These are phyloP conservation scores for Peromyscus melanophrys DNA, from an alignment of 2,797 vertebrate species.

Conservation along the genomic window DNA sequence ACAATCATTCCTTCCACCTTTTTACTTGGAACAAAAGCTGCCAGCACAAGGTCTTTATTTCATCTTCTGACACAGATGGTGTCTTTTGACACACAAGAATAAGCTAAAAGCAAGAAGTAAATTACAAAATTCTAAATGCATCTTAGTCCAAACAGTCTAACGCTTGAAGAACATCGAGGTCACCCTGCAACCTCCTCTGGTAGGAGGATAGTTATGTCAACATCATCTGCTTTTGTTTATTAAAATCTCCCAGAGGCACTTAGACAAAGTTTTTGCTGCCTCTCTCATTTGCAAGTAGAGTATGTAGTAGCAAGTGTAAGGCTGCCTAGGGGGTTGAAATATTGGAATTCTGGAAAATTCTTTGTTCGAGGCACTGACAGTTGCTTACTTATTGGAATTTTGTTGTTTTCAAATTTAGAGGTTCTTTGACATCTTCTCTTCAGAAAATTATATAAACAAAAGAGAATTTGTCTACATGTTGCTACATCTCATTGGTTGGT, in stretches of 20 bases:
- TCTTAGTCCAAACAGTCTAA: slow-evolving; percentile 70
- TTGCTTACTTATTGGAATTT: slow-evolving; percentile 54
- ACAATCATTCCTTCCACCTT: not conserved
- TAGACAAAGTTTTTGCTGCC: slow-evolving; percentile 43
- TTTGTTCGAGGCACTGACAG: slow-evolving; percentile 46
- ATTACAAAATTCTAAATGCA: slow-evolving; percentile 55
- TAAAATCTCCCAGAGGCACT: slow-evolving; percentile 70
- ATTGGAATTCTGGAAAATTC: slow-evolving; percentile 66
- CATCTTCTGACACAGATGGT: not conserved
- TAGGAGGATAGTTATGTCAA: slow-evolving; percentile 73
- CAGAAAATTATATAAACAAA: slow-evolving; percentile 61
- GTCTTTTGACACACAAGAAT: slow-evolving; percentile 34
- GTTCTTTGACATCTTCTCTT: slow-evolving; percentile 55
- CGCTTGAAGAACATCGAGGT: slow-evolving; percentile 64
- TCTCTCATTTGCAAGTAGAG: slow-evolving; percentile 19
- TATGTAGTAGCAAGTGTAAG: slow-evolving; percentile 71
- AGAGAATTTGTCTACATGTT: slow-evolving; percentile 45
- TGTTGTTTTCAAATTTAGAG: slow-evolving; percentile 65
- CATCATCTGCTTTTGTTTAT: slow-evolving; percentile 83
- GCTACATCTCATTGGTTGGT: not conserved
- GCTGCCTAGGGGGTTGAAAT: slow-evolving; percentile 65
- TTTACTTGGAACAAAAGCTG: slow-evolving; percentile 17
- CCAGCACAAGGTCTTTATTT: slow-evolving; percentile 36
- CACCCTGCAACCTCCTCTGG: slow-evolving; percentile 25
- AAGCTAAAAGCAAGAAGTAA: slow-evolving; percentile 57